Conservation (phyloP, 1,140 invertebrate species). For the Drosophila baimaii region DNA sequence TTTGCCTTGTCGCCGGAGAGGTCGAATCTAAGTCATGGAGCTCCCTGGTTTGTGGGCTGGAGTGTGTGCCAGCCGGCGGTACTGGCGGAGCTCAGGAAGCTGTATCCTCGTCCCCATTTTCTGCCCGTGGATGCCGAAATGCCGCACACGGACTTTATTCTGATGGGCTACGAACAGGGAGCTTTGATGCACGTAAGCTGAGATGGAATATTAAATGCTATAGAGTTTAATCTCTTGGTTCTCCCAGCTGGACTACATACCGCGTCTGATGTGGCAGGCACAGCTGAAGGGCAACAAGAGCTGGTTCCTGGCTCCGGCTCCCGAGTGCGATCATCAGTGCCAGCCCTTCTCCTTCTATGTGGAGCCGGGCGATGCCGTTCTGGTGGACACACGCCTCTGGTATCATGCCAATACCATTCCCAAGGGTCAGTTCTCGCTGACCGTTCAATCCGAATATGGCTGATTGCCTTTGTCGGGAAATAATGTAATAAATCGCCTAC, state of each 20-base stretch:
- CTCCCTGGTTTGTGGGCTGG: constrained; percentile 97
- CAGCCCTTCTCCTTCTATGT: constrained; percentile 90
- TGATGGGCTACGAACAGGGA: constrained; percentile 96
- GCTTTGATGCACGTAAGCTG: constrained; percentile 95
- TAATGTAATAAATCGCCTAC: neutral
- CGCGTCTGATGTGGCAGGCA: constrained; percentile 96
- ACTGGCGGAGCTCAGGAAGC: constrained; percentile 89
- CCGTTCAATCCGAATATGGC: constrained; percentile 96
- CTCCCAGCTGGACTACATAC: constrained; percentile 95
- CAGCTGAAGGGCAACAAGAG: constrained; percentile 94
- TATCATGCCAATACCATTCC: constrained; percentile 94
- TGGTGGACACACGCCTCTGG: constrained; percentile 96
- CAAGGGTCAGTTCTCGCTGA: constrained; percentile 93
- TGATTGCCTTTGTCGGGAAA: constrained; percentile 78
- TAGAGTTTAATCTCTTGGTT: neutral
- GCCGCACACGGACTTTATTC: constrained; percentile 95
- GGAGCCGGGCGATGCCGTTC: constrained; percentile 93
- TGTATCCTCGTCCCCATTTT: constrained; percentile 93
- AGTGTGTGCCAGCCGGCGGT: constrained; percentile 94
- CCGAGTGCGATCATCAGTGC: constrained; percentile 94
- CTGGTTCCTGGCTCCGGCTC: constrained; percentile 93
- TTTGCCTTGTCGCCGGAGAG: constrained; percentile 90
- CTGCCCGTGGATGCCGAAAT: constrained; percentile 94
- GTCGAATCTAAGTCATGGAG: constrained; percentile 86
- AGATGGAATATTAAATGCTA: neutral